Conservation (phyloP, 2,113 vertebrate species). For the Ictalurus furcatus region DNA sequence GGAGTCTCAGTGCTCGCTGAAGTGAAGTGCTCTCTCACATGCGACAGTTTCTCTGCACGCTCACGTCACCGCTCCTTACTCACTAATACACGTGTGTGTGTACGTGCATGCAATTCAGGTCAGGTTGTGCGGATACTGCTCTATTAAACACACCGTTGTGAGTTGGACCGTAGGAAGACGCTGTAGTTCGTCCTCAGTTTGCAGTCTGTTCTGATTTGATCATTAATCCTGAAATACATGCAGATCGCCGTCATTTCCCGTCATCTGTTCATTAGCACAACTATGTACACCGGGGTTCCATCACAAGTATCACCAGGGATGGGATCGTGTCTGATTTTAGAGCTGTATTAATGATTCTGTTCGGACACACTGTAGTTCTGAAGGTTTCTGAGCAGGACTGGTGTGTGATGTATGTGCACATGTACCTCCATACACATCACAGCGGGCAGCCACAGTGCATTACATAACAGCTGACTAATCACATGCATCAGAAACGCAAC, state of each 20-base stretch:
- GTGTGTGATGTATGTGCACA: background rate
- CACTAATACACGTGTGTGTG: background rate
- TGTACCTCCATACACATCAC: background rate
- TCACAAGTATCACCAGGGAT: background rate
- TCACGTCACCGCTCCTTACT: background rate
- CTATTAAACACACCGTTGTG: background rate
- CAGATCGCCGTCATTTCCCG: background rate
- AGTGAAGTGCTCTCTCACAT: background rate
- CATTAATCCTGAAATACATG: background rate
- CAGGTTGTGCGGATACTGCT: no score
- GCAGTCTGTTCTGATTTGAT: background rate
- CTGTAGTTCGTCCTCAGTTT: background rate
- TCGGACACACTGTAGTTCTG: background rate
- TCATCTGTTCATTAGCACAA: background rate
- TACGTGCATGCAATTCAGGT: background rate
- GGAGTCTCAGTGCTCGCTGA: background rate
- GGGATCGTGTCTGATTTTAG: background rate
- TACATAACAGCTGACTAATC: background rate
- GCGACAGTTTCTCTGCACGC: background rate
- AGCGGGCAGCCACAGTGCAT: background rate
- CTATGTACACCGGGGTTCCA: rapidly evolving
- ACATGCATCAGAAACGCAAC: background rate
- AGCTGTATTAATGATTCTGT: background rate
- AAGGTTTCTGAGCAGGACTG: background rate
- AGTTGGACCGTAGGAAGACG: background rate